Percentiles rank a stretch among this genome's conserved stretches.
Evolutionary conservation across 1,140 invertebrate species (phyloP).

Genomic region (Euwallacea fornicatus): DNA sequence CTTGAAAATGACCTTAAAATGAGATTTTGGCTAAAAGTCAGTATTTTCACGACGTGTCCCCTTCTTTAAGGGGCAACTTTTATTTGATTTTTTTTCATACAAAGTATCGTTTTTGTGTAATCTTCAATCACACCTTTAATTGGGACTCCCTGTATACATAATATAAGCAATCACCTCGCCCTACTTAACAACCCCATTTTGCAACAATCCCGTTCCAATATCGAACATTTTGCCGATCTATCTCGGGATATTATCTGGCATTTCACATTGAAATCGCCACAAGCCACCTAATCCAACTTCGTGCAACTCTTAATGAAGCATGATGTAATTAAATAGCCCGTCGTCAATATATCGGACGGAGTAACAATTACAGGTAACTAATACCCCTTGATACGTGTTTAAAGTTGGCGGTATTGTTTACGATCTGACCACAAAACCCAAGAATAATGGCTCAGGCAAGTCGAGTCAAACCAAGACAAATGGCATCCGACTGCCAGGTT

Average conservation of each 20-base stretch:
- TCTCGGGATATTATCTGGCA: not conserved
- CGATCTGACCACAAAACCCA: conserved; percentile 48
- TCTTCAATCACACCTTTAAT: no score
- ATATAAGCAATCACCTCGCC: no score
- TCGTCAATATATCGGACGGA: conserved; percentile 47
- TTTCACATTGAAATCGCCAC: conserved; percentile 32
- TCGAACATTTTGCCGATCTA: no score
- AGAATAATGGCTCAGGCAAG: conserved; percentile 47
- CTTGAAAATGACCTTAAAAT: no score
- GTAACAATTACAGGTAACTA: conserved; percentile 53
- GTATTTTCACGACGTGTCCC: no score
- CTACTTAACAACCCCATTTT: no score
- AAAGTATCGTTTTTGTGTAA: no score
- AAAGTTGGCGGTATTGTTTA: conserved; percentile 54
- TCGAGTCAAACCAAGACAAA: conserved; percentile 54
- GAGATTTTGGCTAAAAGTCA: no score
- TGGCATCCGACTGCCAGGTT: conserved; percentile 52
- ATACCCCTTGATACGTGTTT: conserved; percentile 52
- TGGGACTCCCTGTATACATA: no score
- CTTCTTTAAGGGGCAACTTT: no score
- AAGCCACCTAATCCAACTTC: conserved; percentile 47
- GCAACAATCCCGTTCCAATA: no score
- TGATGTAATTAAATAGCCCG: conserved; percentile 50
- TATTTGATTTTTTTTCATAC: no score
- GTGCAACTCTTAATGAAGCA: conserved; percentile 47